Conservation (phyloP, 2,113 vertebrate genomes). For the rabbit (Oryctolagus cuniculus) region mOryCun1.1 NC_091439.1:54307501-54308000, state of each 20-base stretch:
- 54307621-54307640: neutral
- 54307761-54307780: slow-evolving; percentile 49
- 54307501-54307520: neutral
- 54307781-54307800: slow-evolving; percentile 20
- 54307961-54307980: slow-evolving; percentile 57
- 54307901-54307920: slow-evolving; percentile 41
- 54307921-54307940: slow-evolving; percentile 40
- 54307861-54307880: slow-evolving; percentile 56
- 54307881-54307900: slow-evolving; percentile 27
- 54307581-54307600: neutral
- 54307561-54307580: neutral
- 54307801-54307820: slow-evolving; percentile 43
- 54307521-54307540: neutral
- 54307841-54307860: slow-evolving; percentile 50
- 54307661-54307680: slow-evolving; percentile 33
- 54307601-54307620: neutral
- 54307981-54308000: slow-evolving; percentile 71
- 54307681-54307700: neutral
- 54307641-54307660: neutral
- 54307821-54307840: slow-evolving; percentile 51
- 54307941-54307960: slow-evolving; percentile 51
- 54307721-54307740: neutral
- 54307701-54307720: neutral
- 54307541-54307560: neutral
- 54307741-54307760: slow-evolving; percentile 43